Evolutionary conservation across 2,888 invertebrate species (phyloP), one percentile per base, ranked within the genome.

Genomic region (Philereme transversata): DNA sequence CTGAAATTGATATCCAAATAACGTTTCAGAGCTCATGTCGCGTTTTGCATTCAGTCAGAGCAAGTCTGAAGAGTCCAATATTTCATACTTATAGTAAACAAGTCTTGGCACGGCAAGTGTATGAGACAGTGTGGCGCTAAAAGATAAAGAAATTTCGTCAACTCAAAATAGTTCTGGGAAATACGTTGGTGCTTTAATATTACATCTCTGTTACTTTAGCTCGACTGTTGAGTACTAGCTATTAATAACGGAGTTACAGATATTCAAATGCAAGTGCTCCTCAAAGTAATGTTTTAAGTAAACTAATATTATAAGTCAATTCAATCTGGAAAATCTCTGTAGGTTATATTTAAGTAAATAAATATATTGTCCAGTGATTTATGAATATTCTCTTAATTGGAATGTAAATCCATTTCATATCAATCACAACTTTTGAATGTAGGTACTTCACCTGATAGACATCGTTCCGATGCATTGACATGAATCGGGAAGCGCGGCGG

Each of bases 51-150:
- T 61, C 65, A 57, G 59, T 63, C 59, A 51, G 41, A 63, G 52
- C 41, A 52, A 56, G 63, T 60, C 59, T 59, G 53, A 59, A 55
- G 48, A 71, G 71, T 71, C 79, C 73, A 80, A 86, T 86, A 86
- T 84, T 82, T 87, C 84, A 86, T 85, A 75, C 86, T 86, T 86
- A 77, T 78, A 74, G 79, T 47, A 49, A 82, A 79, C 81, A 83
- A 81, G 78, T 82, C 59, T 57, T 58, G 57, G 62, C 60, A 59
- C 47, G 47, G 56, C 58, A 57, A 56, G 64, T 22, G 57, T 51
- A 48, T 45, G 74, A 75, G 77, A 78, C 76, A 75, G 83, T 74
- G 83, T 87, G 86, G 70, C 70, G 64, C 75, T 68, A 67, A 65
- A 69, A 80, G 87, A 87, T 86, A 87, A 82, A 83, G 71, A 69